Conservation (phyloP, 2,888 invertebrate genomes). For the Chymomyza procnemis region DNA sequence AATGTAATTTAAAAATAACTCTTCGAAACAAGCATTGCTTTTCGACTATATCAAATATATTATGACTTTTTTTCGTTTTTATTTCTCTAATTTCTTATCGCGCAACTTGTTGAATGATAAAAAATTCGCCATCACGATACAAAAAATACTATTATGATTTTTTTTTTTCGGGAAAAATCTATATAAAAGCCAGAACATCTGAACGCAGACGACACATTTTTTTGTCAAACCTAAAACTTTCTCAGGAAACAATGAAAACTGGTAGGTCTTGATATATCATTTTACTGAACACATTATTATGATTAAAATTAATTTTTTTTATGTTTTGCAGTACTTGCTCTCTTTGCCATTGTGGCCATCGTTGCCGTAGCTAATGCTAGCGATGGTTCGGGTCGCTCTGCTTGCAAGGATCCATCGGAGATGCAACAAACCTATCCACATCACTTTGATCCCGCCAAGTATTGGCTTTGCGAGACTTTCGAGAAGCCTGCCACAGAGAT, state of each 20-base stretch:
- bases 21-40: background rate
- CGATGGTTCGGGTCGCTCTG: slow-evolving; percentile 72
- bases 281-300: background rate
- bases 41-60: background rate
- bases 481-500: slow-evolving; percentile 57
- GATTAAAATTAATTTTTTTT: background rate
- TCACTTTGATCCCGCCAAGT: slow-evolving; percentile 75
- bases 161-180: background rate
- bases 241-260: slow-evolving; percentile 50
- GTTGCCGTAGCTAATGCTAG: slow-evolving; percentile 41
- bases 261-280: slow-evolving; percentile 47
- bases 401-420: slow-evolving; percentile 67
- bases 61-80: background rate
- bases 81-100: background rate
- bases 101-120: background rate
- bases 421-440: slow-evolving; percentile 67
- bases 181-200: slow-evolving; percentile 27
- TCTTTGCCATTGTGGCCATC: slow-evolving; percentile 47
- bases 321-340: slow-evolving; percentile 38
- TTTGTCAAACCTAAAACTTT: slow-evolving; percentile 34
- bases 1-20: background rate
- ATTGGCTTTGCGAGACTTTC: slow-evolving; percentile 71
- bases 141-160: background rate
- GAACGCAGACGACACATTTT: slow-evolving; percentile 22
- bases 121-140: background rate